Evolutionary conservation across 1,140 invertebrate species (phyloP), one percentile per base, ranked within the genome.

Genomic region (Macrotrachela quadricornifera): DNA sequence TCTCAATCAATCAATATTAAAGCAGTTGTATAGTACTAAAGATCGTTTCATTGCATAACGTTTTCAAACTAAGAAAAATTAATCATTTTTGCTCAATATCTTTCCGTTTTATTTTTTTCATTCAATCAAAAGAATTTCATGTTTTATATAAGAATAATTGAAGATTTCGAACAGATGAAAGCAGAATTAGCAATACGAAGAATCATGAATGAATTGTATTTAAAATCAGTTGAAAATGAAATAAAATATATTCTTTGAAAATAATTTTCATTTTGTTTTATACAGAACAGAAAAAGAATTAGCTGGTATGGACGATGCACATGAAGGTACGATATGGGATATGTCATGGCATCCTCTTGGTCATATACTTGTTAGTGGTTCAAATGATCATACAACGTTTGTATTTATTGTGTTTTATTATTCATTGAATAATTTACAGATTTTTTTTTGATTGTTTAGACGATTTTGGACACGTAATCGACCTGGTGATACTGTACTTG

Each of bases 381-480:
- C 88, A 18, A 96, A 96, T 71, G 91, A 96, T 72, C 90, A 95
- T 61, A 87, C 87, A 6, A 90, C 73, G 70, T 73, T 61, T 59
- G 64, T 63, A 45, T 12, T 13, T 30, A 10, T 12, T 14, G 1
- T 47, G 4, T 12, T n/a, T 17, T 41, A 6, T 36, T 4, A 6
- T 36, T 13, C 17, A 12, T 36, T 2, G 11, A 6, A 36, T 47
- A 6, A 21, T 6, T 6, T 47, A 13, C 2, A 18, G 12, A 47
- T 3, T 36, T 18, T 47, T 21, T 6, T 36, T 36, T 4, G 12
- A 21, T 18, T 18, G 12, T 13, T 4, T 18, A 12, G 15, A 47
- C 97, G 97, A 73, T 99, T 99, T 71, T 99, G 92, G 92, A 95
- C 92, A 2, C 74, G 94, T 56, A 97, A 97, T 73, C 75, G 91